Evolutionary conservation across 2,113 vertebrate species (phyloP).

Genomic region (Peucedramus taeniatus): DNA sequence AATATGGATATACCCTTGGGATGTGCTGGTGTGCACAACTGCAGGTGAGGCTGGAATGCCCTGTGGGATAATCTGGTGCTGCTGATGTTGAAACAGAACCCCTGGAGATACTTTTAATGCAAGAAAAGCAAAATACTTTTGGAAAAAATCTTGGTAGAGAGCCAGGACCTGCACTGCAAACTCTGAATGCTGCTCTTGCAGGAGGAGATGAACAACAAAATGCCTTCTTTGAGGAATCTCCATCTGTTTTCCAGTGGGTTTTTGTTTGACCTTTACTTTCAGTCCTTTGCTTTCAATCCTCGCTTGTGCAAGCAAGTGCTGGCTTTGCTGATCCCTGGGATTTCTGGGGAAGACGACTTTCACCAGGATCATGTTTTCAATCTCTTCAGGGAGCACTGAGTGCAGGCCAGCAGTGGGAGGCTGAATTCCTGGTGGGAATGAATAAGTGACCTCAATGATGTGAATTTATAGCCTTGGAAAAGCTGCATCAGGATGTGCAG

Average conservation of each 20-base stretch:
- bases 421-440: neutral
- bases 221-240: neutral
- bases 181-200: neutral
- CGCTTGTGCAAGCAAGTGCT: neutral
- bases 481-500: neutral
- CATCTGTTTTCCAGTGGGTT: neutral
- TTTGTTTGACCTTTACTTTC: neutral
- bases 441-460: neutral
- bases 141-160: neutral
- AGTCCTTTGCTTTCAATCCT: neutral
- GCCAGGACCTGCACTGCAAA: neutral
- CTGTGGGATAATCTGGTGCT: neutral
- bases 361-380: neutral
- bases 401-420: neutral
- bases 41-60: neutral
- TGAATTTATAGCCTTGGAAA: neutral
- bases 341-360: neutral
- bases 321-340: neutral
- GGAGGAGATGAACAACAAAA: neutral
- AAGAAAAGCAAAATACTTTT: neutral
- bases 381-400: neutral
- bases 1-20: fast-evolving
- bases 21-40: neutral
- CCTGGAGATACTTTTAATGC: neutral
- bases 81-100: neutral